Base-by-base conservation (phyloP, 2,113 vertebrate species). In the Stictonetta naevosa region DNA sequence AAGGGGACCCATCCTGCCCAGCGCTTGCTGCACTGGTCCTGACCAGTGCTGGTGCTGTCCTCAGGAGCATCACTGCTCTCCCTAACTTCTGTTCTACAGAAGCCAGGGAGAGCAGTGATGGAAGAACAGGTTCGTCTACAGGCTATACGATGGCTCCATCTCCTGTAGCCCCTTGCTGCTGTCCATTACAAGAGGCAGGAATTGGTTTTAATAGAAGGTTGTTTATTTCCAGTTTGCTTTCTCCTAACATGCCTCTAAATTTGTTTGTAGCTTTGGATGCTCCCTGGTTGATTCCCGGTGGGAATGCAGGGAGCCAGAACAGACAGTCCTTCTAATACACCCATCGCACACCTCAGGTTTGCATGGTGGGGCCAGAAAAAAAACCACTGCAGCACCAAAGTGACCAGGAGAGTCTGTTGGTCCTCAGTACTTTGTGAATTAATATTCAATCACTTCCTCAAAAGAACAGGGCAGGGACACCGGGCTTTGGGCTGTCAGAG, bases 71-170 rank as follows among this genome's bases (percentile, higher is more conserved):
- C 56, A 20, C 8, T 4, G 55, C 20, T 85, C 29, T 53, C 58
- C 18, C 63, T n/a, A n/a, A n/a, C n/a, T n/a, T n/a, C 8, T 4
- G 55, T 17, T 85, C 29, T 53, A 40, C 40, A 40, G 40, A 40
- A 40, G 40, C 13, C 40, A 40, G 40, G 40, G 40, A 40, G 40
- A 40, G 40, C 40, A 40, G 40, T 40, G 40, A 40, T 40, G 40
- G 40, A 40, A 40, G 58, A n/a, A 38, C 13, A 50, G 34, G 16
- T 44, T n/a, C 75, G 80, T 44, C 63, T 50, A 4, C 1, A 6
- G n/a, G 25, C 50, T 6, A 40, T 2, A 1, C 0, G 1, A 10
- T 5, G 21, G 58, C 0, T 38, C 48, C 62, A 10, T 11, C 53
- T 46, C 46, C 46, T 71, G 44, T 1, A 74, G 64, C 31, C 15